phyloP scores from a whole-genome alignment of 2,113 vertebrate species.

The Herpailurus yagouaroundi region DNA sequence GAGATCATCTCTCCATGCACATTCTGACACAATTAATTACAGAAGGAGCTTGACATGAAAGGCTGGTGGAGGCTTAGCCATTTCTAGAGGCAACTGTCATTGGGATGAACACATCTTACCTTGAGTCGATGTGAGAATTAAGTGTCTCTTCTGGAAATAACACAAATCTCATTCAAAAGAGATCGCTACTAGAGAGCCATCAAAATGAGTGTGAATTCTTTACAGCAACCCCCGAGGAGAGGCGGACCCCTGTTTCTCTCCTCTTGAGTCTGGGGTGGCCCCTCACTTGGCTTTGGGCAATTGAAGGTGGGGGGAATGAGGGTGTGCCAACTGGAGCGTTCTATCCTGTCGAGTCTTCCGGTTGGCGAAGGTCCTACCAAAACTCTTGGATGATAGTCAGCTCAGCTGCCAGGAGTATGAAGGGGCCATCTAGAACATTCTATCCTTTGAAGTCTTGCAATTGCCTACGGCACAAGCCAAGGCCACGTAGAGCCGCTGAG shows the following conservation, averaged over 20 bases:
- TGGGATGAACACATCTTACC: accelerated
- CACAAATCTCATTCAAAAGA: not conserved
- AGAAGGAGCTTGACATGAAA: not conserved
- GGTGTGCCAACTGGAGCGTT: not conserved
- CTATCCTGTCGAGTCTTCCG: not conserved
- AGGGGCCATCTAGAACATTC: not conserved
- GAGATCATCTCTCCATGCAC: accelerated
- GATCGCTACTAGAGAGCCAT: accelerated
- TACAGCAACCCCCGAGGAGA: not conserved
- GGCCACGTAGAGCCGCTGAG: accelerated
- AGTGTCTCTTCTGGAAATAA: not conserved
- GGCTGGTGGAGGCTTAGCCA: accelerated
- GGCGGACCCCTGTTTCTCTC: not conserved
- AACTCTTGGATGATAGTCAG: not conserved
- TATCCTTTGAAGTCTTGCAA: accelerated
- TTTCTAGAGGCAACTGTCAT: accelerated
- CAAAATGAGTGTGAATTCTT: no score
- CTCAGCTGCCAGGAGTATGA: not conserved
- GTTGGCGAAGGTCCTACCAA: no score
- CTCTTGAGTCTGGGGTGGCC: not conserved
- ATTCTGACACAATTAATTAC: accelerated
- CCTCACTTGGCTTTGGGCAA: no score
- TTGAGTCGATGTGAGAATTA: accelerated
- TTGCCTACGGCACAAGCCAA: no score
- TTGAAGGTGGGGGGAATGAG: accelerated